Percentiles rank a stretch among this genome's conserved stretches.
Evolutionary conservation across 2,888 invertebrate species (phyloP).

Genomic region (Leuctra nigra): DNA sequence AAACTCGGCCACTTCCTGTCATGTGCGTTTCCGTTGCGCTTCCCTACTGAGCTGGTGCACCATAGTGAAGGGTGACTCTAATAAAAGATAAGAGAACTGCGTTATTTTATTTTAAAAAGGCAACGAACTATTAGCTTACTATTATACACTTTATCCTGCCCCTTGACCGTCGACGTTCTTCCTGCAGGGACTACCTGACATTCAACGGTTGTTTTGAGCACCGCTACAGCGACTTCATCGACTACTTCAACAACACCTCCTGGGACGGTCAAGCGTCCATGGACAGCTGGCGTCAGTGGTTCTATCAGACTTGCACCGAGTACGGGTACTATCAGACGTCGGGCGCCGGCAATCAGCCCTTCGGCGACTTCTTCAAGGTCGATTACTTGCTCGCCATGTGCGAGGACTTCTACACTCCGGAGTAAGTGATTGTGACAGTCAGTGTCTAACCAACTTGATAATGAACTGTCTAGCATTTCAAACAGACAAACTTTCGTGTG

Average conservation of each 20-base stretch:
- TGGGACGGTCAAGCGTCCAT: slow-evolving; percentile 5
- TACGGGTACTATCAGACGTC: slow-evolving; percentile 26
- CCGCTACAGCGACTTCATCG: not conserved
- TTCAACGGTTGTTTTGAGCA: slow-evolving; percentile 1
- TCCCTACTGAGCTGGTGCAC: too few relatives aligned
- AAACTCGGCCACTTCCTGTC: too few relatives aligned
- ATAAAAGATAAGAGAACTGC: too few relatives aligned
- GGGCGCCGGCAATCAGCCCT: slow-evolving; percentile 51
- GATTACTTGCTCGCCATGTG: slow-evolving; percentile 45
- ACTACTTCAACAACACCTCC: slow-evolving; percentile 1
- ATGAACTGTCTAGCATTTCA: not conserved
- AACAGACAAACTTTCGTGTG: too few relatives aligned
- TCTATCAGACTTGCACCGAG: slow-evolving; percentile 25
- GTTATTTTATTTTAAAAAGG: too few relatives aligned
- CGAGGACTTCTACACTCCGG: slow-evolving; percentile 41
- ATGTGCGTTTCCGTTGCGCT: too few relatives aligned
- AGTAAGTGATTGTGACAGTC: too few relatives aligned
- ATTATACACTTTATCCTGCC: too few relatives aligned
- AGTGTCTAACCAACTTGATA: too few relatives aligned
- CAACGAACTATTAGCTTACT: too few relatives aligned
- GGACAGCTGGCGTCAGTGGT: slow-evolving; percentile 40
- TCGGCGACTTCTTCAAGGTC: slow-evolving; percentile 48
- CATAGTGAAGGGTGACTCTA: too few relatives aligned
- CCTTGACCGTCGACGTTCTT: too few relatives aligned
- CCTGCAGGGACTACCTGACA: not conserved